A percentile compares a stretch with the other conserved stretches of the same genome.
phyloP scores from a whole-genome alignment of 2,113 vertebrate species.

The Orientallactaga bullata region DNA sequence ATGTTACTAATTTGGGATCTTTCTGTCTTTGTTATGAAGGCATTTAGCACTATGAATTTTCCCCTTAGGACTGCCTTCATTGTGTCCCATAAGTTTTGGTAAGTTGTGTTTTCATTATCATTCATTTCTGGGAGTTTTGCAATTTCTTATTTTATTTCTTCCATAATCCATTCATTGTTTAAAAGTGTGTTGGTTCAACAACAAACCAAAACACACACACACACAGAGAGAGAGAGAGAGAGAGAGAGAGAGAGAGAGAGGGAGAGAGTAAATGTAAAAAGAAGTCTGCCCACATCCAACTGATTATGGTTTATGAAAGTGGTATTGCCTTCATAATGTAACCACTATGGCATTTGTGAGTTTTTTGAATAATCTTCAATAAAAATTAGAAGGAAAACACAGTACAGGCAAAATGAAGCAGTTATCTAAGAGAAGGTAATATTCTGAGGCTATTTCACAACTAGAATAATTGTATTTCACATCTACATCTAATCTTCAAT shows the following conservation, averaged over 20 bases:
- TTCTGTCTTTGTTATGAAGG: too few species aligned
- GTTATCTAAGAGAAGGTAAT: not conserved
- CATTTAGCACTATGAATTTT: too few species aligned
- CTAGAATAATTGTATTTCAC: not conserved
- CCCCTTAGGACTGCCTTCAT: too few species aligned
- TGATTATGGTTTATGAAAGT: not conserved
- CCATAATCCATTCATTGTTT: too few species aligned
- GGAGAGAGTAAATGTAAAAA: not conserved
- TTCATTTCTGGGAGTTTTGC: too few species aligned
- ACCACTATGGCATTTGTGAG: not conserved
- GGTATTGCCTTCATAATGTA: not conserved
- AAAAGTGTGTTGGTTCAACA: not conserved
- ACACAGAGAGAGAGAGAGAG: not conserved
- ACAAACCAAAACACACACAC: not conserved
- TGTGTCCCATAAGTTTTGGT: too few species aligned
- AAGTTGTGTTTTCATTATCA: too few species aligned
- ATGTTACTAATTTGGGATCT: too few species aligned
- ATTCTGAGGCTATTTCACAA: not conserved
- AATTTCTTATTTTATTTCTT: too few species aligned
- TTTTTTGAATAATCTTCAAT: not conserved
- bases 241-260: not conserved
- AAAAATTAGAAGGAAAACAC: not conserved
- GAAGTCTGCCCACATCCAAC: not conserved
- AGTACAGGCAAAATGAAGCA: not conserved
- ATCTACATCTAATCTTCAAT: not conserved